These are phyloP conservation scores for Apteryx owenii DNA, from an alignment of 2,113 vertebrate species.

Conservation along the genomic window DNA sequence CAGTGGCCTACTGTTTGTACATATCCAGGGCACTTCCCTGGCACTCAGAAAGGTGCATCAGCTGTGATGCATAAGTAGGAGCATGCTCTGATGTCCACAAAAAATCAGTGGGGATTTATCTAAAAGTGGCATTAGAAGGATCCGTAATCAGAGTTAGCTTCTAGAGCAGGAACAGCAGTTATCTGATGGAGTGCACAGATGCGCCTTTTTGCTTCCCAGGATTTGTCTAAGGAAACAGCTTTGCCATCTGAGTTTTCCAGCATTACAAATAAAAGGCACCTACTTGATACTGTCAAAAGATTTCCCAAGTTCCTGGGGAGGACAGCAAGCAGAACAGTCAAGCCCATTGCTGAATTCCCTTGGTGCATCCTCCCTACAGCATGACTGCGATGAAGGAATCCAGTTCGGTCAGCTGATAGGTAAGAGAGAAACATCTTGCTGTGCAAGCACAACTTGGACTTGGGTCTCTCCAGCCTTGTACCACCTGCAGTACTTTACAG, in stretches of 20 bases:
- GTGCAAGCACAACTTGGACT: background rate
- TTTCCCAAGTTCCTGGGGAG: background rate
- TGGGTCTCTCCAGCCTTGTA: fast-evolving
- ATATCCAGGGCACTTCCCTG: background rate
- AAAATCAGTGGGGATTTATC: background rate
- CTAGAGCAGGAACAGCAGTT: background rate
- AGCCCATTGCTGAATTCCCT: too few relatives aligned
- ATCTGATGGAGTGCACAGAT: too few relatives aligned
- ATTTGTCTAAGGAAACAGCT: background rate
- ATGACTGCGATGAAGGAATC: background rate
- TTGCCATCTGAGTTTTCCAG: background rate
- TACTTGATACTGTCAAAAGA: background rate
- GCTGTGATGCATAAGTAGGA: background rate
- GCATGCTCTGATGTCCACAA: background rate
- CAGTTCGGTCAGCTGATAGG: background rate
- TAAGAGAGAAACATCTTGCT: background rate
- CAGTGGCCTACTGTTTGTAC: too few relatives aligned
- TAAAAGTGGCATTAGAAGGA: background rate
- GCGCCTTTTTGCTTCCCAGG: background rate
- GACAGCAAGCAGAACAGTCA: background rate
- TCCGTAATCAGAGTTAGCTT: fast-evolving
- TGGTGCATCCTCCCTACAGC: background rate
- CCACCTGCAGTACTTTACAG: fast-evolving
- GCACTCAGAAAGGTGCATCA: background rate
- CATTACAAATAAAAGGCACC: background rate